Evolutionary conservation across 92 coral and sea anemone species (phyloP).

Genomic region (Zoanthus solanderi): DNA sequence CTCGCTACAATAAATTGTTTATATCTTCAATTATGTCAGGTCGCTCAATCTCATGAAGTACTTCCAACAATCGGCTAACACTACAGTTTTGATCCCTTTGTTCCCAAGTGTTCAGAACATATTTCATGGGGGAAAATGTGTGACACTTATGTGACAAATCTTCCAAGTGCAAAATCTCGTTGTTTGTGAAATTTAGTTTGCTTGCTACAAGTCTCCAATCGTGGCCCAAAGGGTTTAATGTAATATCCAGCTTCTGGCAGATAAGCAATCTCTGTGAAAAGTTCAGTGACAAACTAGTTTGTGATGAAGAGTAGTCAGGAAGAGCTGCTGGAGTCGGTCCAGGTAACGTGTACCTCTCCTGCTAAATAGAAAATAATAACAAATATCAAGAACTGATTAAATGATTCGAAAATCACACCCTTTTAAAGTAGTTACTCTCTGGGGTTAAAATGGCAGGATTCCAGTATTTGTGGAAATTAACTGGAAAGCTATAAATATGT

Average conservation of each 20-base stretch:
- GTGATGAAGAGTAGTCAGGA: background rate
- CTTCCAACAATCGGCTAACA: constrained; percentile 59
- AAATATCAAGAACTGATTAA: too few species aligned
- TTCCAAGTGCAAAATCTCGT: constrained; percentile 71
- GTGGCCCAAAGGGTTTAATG: constrained; percentile 45
- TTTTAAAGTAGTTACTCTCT: too few species aligned
- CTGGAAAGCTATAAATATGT: too few species aligned
- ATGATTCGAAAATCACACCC: too few species aligned
- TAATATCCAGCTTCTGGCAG: constrained; percentile 71
- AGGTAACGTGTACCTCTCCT: background rate
- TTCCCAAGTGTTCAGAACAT: constrained; percentile 75
- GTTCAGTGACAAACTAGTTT: constrained; percentile 31
- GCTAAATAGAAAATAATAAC: background rate
- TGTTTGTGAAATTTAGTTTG: constrained; percentile 67
- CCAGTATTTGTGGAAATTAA: too few species aligned
- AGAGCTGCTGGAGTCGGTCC: background rate
- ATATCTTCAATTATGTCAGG: constrained; percentile 72
- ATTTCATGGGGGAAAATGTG: constrained; percentile 84
- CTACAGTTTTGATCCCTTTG: constrained; percentile 79
- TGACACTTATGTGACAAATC: constrained; percentile 62
- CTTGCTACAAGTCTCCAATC: constrained; percentile 94
- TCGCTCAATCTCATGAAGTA: constrained; percentile 72
- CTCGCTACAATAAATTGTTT: background rate
- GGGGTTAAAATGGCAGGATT: too few species aligned
- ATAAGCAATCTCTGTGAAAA: constrained; percentile 55